Evolutionary conservation across 1,140 invertebrate genomes (phyloP).

Genomic region (Anastatus disparis): DNA sequence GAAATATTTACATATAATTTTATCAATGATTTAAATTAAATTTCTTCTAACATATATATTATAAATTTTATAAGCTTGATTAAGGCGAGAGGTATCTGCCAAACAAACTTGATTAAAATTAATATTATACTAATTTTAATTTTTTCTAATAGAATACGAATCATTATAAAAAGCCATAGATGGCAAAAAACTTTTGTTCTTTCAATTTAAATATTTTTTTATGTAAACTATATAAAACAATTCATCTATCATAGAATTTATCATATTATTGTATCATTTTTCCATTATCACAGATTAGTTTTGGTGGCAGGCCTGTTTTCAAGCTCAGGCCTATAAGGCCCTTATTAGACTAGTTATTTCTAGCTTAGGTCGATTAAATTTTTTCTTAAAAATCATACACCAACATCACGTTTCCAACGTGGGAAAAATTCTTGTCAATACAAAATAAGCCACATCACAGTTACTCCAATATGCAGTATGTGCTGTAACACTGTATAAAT

Average conservation of each 20-base stretch:
- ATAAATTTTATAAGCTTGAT: constrained; percentile 1
- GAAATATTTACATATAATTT: constrained; percentile 26
- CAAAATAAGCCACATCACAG: constrained; percentile 77
- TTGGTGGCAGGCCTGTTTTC: constrained; percentile 58
- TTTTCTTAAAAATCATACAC: constrained; percentile 46
- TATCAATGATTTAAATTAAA: not conserved
- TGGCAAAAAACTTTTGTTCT: constrained; percentile 23
- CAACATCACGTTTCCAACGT: constrained; percentile 66
- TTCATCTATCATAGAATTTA: constrained; percentile 41
- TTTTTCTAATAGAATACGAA: constrained; percentile 22
- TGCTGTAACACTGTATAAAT: constrained; percentile 75
- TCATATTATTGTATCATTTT: constrained; percentile 65
- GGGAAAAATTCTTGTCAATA: constrained; percentile 74
- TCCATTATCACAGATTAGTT: constrained; percentile 66
- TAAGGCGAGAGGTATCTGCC: constrained; percentile 14
- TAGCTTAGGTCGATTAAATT: constrained; percentile 44
- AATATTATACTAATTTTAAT: constrained; percentile 6
- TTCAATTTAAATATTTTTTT: constrained; percentile 19
- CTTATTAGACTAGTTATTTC: constrained; percentile 59
- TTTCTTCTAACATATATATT: not conserved
- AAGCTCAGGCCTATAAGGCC: constrained; percentile 50
- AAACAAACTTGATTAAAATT: constrained; percentile 6
- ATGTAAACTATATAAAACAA: constrained; percentile 34
- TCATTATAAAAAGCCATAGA: constrained; percentile 21
- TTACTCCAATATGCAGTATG: constrained; percentile 81